These are phyloP conservation scores for Pseudochirops cupreus DNA, from an alignment of 2,797 vertebrate genomes.

Conservation along the genomic window DNA sequence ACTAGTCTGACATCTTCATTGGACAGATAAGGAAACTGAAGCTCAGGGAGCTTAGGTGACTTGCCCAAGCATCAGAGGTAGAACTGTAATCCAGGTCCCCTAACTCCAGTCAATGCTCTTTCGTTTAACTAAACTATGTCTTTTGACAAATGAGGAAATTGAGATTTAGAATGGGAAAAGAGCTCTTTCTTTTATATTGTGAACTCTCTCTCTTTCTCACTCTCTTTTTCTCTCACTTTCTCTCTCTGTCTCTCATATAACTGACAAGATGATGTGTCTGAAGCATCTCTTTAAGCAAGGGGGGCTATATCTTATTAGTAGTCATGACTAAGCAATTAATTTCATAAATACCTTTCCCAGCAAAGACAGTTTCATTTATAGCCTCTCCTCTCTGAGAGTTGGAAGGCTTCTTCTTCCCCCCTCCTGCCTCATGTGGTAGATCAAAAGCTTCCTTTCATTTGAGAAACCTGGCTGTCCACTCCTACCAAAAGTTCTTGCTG, in stretches of 20 bases:
- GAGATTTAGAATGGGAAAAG: background rate
- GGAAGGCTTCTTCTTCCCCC: conserved; percentile 49
- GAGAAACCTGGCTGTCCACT: background rate
- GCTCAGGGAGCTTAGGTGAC: background rate
- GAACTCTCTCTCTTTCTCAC: background rate
- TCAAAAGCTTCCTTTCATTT: background rate
- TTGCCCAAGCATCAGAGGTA: background rate
- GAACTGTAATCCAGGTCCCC: background rate
- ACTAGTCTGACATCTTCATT: background rate
- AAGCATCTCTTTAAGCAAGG: background rate
- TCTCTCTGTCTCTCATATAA: background rate
- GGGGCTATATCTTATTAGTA: background rate
- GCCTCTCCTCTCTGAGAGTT: conserved; percentile 11
- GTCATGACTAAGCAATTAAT: conserved; percentile 30
- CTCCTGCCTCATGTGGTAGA: background rate
- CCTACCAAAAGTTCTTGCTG: background rate
- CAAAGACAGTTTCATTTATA: conserved; percentile 48
- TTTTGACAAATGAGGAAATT: background rate
- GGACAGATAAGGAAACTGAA: background rate
- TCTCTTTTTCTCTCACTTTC: background rate
- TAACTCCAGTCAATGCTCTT: background rate
- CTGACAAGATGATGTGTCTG: background rate
- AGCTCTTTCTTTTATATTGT: background rate
- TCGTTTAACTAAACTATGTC: background rate
- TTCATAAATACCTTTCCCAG: conserved; percentile 54